Base-by-base conservation (phyloP, 2,113 vertebrate species). In the Pipra filicauda region DNA sequence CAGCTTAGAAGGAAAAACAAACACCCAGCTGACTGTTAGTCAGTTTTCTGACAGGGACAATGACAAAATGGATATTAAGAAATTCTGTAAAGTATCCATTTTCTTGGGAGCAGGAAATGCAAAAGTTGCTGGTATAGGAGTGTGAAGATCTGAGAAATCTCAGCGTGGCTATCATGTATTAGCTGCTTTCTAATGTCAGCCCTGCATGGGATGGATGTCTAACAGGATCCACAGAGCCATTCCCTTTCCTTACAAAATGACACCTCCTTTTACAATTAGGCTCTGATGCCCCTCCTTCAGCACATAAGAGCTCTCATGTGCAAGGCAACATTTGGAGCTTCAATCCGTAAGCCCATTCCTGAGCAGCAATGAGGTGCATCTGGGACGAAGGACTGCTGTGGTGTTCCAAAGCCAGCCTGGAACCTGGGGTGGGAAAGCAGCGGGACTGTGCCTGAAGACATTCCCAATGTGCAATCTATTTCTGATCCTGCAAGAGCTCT, bases 161-260 rank as follows among this genome's bases (percentile, higher is more conserved):
- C 23, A 44, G 65, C 4, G 6, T 24, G 59, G 33, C 18, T 77
- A 18, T 16, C 0, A 0, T 11, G 1, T 8, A n/a, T 20, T 22
- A 72, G 69, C 18, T 51, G 67, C 61, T 80, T 39, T 66, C 73
- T 30, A 67, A 26, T 5, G 62, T 30, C 15, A 64, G 70, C 48
- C 49, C 59, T 28, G 55, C 82, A 62, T 11, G 12, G 71, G 49
- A 35, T 2, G 54, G 74, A 12, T 1, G 1, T n/a, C 58, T 66
- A 15, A 35, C 48, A 52, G 70, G 58, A 72, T 27, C 20, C 59
- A 24, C 41, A 15, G 5, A 88, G n/a, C 35, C 51, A 74, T 39
- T 46, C 46, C 22, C 62, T 76, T 24, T 31, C 19, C 2, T 49
- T 77, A 49, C 65, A 64, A 67, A 39, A 28, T 24, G 64, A 59